Evolutionary conservation across 2,113 vertebrate genomes (phyloP), one percentile per base, ranked within the genome.

Genomic region (Orthonyx spaldingii): DNA sequence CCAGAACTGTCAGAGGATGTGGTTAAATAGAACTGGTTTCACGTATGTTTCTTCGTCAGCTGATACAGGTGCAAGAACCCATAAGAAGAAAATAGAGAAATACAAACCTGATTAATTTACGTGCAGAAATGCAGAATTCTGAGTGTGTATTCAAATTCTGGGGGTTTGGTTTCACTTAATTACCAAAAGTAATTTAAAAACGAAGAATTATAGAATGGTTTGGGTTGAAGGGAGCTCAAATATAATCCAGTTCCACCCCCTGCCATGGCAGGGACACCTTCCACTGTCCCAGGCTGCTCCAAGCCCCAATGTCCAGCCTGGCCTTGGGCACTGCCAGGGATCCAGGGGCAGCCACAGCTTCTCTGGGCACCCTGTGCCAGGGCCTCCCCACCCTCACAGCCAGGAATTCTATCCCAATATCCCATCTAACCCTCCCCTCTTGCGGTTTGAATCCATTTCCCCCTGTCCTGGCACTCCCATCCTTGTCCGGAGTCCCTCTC

Each of bases 231-330:
- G n/a, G 17, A 32, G 3, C 2, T 61, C 35, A 27, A 61, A 22
- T 1, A 7, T 6, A 14, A n/a, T 18, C 21, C 6, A 1, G 2
- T 46, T 0, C 16, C 33, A 13, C 4, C 33, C 32, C 39, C 39
- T 60, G 33, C 33, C 44, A 10, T 44, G 37, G 27, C 59, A 89
- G 78, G 30, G 87, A 60, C 53, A 39, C n/a, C 6, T 69, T 0
- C n/a, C n/a, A n/a, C n/a, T n/a, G n/a, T n/a, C n/a, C n/a, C n/a
- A n/a, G n/a, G n/a, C n/a, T n/a, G n/a, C n/a, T 68, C 60, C 55
- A 23, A 20, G 5, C 10, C 18, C 19, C 1, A 0, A n/a, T n/a
- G n/a, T n/a, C n/a, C n/a, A n/a, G n/a, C n/a, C n/a, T n/a, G n/a
- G n/a, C n/a, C n/a, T n/a, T n/a, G n/a, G n/a, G n/a, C n/a, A n/a